Base-by-base conservation (phyloP, 2,113 vertebrate genomes). In the Tiliqua scincoides region DNA sequence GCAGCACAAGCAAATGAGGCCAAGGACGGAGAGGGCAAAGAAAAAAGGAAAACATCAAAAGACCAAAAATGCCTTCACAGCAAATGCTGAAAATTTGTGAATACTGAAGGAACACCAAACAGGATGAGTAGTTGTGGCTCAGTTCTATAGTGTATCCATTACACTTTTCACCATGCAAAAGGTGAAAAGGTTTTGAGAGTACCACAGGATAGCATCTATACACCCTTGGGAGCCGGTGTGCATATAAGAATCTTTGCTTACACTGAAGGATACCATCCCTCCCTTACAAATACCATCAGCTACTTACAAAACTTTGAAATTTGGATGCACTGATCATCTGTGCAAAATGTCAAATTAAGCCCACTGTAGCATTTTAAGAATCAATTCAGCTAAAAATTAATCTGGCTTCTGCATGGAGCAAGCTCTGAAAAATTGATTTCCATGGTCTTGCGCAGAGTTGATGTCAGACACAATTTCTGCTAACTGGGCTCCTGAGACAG, bases 321-420 rank as follows among this genome's bases (percentile, higher is more conserved):
- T 72, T 84, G 84, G 43, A 68, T n/a, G 25, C 27, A 75, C 40
- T 17, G 8, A 37, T 85, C 1, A 0, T 77, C 61, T 77, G 5
- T 27, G 68, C 21, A 37, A 30, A 67, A 65, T 14, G 21, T 75
- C 23, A 30, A 68, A 48, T 81, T 83, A 67, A 86, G 89, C 87
- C 3, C 83, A 80, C 23, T 76, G 54, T 76, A 62, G 61, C 32
- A 70, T 93, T 94, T 91, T 74, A 88, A 63, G 32, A 92, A 92
- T 61, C 0, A 76, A 2, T 65, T 87, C 37, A 87, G 68, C 9
- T 57, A 87, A 90, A 10, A 82, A 82, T 35, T 89, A 89, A 88
- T 82, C 79, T 14, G 72, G 12, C 82, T 89, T 90, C 35, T 2
- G 89, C 67, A 68, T 48, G 52, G 74, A 83, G 35, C 76, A 79